These are phyloP conservation scores for Meleagris gallopavo DNA, from an alignment of 2,113 vertebrate genomes.

Conservation along the genomic window DNA sequence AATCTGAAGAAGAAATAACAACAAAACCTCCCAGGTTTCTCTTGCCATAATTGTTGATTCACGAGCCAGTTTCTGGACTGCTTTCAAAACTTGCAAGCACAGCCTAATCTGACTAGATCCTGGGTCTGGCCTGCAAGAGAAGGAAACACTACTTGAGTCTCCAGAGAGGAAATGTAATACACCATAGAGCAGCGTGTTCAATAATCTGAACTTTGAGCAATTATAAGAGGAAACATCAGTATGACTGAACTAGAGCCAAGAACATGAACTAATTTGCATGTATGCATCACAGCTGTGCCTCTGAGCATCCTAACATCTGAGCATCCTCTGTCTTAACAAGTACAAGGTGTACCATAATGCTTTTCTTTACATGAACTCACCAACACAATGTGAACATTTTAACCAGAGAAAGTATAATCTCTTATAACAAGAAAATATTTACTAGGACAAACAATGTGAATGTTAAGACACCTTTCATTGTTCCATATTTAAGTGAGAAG, in stretches of 20 bases:
- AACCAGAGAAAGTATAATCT: neutral
- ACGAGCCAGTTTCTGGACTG: conserved; percentile 94
- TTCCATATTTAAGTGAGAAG: neutral
- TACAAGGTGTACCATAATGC: accelerated
- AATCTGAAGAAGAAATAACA: conserved; percentile 94
- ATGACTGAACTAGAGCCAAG: neutral
- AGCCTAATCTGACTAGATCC: conserved; percentile 90
- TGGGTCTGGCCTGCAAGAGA: conserved; percentile 85
- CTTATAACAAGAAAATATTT: neutral
- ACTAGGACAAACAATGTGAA: neutral
- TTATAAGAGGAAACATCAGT: neutral
- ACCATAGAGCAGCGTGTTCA: neutral
- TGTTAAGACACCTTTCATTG: neutral
- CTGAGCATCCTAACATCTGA: neutral
- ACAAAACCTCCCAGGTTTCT: conserved; percentile 96
- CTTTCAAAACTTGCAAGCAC: conserved; percentile 92
- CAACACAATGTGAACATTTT: accelerated
- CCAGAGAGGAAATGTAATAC: neutral
- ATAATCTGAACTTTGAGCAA: neutral
- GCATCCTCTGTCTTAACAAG: neutral
- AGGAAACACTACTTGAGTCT: neutral
- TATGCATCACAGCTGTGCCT: neutral
- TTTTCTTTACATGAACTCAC: neutral
- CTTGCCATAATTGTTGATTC: conserved; percentile 91
- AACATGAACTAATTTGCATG: neutral